Evolutionary conservation across 2,888 invertebrate species (phyloP).

Genomic region (Rambutsinella grinnellia): DNA sequence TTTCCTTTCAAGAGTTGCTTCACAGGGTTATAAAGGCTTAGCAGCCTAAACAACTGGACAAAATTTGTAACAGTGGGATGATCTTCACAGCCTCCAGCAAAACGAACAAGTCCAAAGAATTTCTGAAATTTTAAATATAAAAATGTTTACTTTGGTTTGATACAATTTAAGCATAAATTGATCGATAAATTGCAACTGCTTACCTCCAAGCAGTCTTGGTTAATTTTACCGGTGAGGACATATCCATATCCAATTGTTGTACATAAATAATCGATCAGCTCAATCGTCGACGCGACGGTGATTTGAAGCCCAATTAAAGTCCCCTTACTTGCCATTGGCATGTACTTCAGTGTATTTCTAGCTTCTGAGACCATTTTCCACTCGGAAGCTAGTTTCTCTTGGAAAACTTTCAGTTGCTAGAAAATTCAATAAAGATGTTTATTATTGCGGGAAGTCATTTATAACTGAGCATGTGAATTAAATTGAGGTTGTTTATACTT

Average conservation of each 20-base stretch:
- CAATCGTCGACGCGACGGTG: neutral
- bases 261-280: slow-evolving; percentile 23
- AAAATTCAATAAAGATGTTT: too few relatives aligned
- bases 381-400: too few relatives aligned
- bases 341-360: too few relatives aligned
- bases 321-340: slow-evolving; percentile 16
- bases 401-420: too few relatives aligned
- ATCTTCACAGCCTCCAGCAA: slow-evolving; percentile 46
- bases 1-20: slow-evolving; percentile 15
- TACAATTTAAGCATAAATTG: neutral
- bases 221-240: slow-evolving; percentile 24
- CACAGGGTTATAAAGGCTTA: slow-evolving; percentile 28
- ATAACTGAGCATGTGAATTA: too few relatives aligned
- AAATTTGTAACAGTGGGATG: too few relatives aligned
- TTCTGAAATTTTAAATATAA: slow-evolving; percentile 22
- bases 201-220: slow-evolving; percentile 45
- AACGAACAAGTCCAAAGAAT: slow-evolving; percentile 45
- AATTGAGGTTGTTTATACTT: too few relatives aligned
- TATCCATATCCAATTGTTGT: slow-evolving; percentile 13
- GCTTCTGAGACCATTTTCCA: too few relatives aligned
- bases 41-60: slow-evolving; percentile 35
- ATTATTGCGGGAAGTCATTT: too few relatives aligned
- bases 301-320: slow-evolving; percentile 16
- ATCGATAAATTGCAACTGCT: too few relatives aligned
- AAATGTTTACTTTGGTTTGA: neutral